Evolutionary conservation across 2,888 invertebrate genomes (phyloP), one percentile per base, ranked within the genome.

Genomic region (Margaritifera margaritifera): DNA sequence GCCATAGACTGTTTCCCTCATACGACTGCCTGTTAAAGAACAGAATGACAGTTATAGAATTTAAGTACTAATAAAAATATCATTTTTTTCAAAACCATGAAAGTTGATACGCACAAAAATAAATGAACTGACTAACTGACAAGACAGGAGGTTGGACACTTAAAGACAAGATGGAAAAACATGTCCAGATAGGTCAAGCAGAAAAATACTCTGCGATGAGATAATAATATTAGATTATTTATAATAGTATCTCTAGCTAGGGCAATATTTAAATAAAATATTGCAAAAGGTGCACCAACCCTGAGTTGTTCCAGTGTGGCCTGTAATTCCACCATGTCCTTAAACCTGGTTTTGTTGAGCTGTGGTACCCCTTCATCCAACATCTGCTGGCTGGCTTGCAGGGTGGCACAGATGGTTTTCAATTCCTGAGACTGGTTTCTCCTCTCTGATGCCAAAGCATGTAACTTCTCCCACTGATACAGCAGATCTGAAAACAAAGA

Each of bases 391-490:
- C 74, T 64, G 6, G 77, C 68, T 31, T 72, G 72, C 20, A 62
- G 66, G n/a, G 74, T 74, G 20, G 77, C 77, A 51, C 74, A 79
- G 71, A 86, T 75, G 22, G 66, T 71, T 8, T 78, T 73, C 69
- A 88, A 79, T 61, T 81, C 77, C 59, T 81, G 81, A 6, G 86
- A 82, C 79, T 87, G 86, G 51, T 74, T 65, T 58, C 82, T 81
- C 15, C 85, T 70, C 64, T 86, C 81, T 31, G 76, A 72, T 15
- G 87, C 87, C 67, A 86, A 71, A 11, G 77, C 79, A 62, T 83
- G 82, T 31, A 87, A 77, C 81, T 89, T 79, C 77, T 83, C 80
- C 87, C 88, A 84, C 77, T 84, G 77, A 69, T 84, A 79, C 58
- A 87, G 74, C 24, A 86, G 69, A 63, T 82, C 87, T 87, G 76